Evolutionary conservation across 2,113 vertebrate genomes (phyloP).

Genomic region (Podiceps cristatus): DNA sequence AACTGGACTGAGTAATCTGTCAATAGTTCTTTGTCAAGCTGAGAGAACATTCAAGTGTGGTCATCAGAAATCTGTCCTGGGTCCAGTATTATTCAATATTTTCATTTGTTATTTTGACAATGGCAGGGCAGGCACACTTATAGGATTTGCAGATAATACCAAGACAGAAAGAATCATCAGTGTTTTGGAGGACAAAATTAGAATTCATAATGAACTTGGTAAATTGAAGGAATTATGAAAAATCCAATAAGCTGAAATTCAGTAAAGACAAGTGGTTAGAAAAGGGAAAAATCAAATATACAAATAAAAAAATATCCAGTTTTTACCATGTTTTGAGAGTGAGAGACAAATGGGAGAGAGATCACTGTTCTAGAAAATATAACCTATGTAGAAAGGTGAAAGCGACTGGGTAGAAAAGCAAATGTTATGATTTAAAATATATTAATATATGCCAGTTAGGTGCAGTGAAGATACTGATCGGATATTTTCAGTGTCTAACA

Average conservation of each 20-base stretch:
- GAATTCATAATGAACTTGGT: background rate
- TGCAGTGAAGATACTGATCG: background rate
- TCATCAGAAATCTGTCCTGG: slow-evolving; percentile 34
- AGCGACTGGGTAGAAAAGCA: background rate
- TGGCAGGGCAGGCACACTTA: background rate
- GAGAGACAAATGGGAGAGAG: background rate
- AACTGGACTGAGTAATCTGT: background rate
- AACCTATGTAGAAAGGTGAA: background rate
- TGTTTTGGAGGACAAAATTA: background rate
- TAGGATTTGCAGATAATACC: background rate
- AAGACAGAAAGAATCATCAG: background rate
- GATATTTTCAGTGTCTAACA: background rate
- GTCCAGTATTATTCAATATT: background rate
- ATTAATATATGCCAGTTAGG: background rate
- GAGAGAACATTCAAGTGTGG: slow-evolving; percentile 8
- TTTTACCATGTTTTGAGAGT: background rate
- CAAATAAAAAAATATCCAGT: background rate
- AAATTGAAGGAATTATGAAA: background rate
- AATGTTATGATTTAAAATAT: background rate
- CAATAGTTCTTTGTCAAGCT: slow-evolving; percentile 13
- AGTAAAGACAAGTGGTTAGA: background rate
- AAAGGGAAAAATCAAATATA: background rate
- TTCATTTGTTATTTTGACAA: slow-evolving; percentile 42
- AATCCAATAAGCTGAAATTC: background rate
- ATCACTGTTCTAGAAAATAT: background rate